A percentile compares a stretch with the other conserved stretches of the same genome.
phyloP scores from a whole-genome alignment of 2,888 invertebrate genomes.

The Lithophane semibrunnea region DNA sequence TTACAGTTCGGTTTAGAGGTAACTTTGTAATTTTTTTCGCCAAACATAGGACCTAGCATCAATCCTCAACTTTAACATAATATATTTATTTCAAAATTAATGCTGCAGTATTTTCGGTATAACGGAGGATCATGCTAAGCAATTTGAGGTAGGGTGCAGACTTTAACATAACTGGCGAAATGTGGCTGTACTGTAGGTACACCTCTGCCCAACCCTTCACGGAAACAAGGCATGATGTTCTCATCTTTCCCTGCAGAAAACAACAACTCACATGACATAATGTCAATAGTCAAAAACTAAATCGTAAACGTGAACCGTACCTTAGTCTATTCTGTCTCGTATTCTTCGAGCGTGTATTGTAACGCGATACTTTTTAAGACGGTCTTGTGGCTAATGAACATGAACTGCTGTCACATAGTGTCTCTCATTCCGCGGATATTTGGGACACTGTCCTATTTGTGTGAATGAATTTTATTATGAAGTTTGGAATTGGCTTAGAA shows the following conservation, averaged over 20 bases:
- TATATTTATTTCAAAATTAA: too few species aligned
- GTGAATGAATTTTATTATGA: not conserved
- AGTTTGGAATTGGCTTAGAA: not conserved
- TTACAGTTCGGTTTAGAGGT: too few species aligned
- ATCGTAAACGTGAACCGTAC: not conserved
- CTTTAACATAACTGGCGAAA: too few species aligned
- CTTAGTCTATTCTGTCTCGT: conserved; percentile 27
- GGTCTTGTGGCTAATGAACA: conserved; percentile 55
- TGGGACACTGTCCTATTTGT: conserved; percentile 11
- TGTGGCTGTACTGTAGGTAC: too few species aligned
- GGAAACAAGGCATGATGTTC: too few species aligned
- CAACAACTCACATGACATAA: not conserved
- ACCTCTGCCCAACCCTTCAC: too few species aligned
- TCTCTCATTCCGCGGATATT: conserved; percentile 33
- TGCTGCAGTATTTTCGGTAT: too few species aligned
- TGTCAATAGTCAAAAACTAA: not conserved
- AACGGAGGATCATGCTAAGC: too few species aligned
- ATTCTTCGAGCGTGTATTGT: conserved; percentile 32
- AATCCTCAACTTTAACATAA: too few species aligned
- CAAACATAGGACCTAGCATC: too few species aligned
- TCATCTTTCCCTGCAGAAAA: not conserved
- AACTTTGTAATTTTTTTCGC: too few species aligned
- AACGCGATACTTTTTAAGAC: conserved; percentile 54
- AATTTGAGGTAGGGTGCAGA: too few species aligned
- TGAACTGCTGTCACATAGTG: conserved; percentile 16